Conservation (phyloP, 1,140 invertebrate species). For the Anadara kagoshimensis region DNA sequence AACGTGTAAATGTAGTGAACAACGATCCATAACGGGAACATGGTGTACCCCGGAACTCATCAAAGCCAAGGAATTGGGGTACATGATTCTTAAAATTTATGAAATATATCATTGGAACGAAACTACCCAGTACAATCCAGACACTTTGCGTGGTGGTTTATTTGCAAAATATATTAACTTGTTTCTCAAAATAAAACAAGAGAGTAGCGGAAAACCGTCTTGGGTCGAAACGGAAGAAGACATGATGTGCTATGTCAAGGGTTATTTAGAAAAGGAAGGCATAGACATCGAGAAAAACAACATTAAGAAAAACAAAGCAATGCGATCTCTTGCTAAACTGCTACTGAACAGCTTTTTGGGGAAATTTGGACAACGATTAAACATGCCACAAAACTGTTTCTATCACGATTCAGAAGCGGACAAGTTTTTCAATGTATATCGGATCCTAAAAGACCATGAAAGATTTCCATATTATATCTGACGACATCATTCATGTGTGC, state of each 20-base stretch:
- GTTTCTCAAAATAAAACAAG: constrained; percentile 56
- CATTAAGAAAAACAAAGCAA: constrained; percentile 66
- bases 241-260: constrained; percentile 58
- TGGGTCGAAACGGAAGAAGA: constrained; percentile 35
- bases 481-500: constrained; percentile 28
- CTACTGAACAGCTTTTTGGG: constrained; percentile 58
- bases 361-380: constrained; percentile 39
- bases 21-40: constrained; percentile 62
- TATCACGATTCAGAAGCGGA: constrained; percentile 37
- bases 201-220: constrained; percentile 46
- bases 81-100: constrained; percentile 65
- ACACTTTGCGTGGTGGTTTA: constrained; percentile 15
- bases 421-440: constrained; percentile 58
- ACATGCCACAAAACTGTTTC: constrained; percentile 36
- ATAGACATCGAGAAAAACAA: constrained; percentile 63
- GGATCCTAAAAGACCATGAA: constrained; percentile 32
- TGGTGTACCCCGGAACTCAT: constrained; percentile 69
- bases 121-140: constrained; percentile 55
- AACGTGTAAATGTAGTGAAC: constrained; percentile 40
- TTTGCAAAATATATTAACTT: constrained; percentile 50
- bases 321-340: constrained; percentile 49
- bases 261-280: constrained; percentile 66
- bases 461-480: constrained; percentile 40
- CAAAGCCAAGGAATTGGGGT: constrained; percentile 65
- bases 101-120: constrained; percentile 68